Evolutionary conservation across 1,140 invertebrate genomes (phyloP).

Genomic region (Yoshiicerus persimilis): DNA sequence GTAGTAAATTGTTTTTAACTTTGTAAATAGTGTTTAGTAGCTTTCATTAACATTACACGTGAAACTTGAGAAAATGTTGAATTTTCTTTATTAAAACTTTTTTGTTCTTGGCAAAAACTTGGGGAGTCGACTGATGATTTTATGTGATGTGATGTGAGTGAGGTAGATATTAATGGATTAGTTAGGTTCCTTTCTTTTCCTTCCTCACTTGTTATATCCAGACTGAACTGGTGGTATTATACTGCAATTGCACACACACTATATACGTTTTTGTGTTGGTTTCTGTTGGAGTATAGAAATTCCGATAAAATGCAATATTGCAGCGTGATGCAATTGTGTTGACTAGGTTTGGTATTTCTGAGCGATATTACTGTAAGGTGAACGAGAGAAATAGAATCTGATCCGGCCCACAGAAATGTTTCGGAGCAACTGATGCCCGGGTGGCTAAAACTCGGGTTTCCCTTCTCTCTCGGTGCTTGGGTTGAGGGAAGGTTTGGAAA

Average conservation of each 20-base stretch:
- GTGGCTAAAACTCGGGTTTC: neutral
- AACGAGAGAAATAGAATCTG: neutral
- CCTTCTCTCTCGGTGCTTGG: neutral
- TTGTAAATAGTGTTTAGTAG: neutral
- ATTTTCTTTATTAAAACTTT: neutral
- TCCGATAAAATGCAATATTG: neutral
- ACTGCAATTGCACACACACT: no score
- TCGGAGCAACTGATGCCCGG: neutral
- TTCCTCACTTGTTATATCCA: neutral
- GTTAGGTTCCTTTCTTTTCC: neutral
- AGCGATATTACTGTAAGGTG: neutral
- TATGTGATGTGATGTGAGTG: neutral
- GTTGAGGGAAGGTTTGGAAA: neutral
- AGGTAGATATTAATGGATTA: slow-evolving; percentile 7
- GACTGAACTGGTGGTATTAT: neutral
- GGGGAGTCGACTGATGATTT: neutral
- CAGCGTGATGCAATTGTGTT: neutral
- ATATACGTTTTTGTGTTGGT: no score
- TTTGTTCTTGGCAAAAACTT: neutral
- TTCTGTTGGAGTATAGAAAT: no score
- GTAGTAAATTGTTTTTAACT: neutral
- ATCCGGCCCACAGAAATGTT: neutral
- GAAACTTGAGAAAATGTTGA: neutral
- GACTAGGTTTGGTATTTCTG: neutral
- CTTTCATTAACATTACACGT: no score